These are phyloP conservation scores for Drosophila nigricruria DNA, from an alignment of 2,888 invertebrate genomes.

Conservation along the genomic window DNA sequence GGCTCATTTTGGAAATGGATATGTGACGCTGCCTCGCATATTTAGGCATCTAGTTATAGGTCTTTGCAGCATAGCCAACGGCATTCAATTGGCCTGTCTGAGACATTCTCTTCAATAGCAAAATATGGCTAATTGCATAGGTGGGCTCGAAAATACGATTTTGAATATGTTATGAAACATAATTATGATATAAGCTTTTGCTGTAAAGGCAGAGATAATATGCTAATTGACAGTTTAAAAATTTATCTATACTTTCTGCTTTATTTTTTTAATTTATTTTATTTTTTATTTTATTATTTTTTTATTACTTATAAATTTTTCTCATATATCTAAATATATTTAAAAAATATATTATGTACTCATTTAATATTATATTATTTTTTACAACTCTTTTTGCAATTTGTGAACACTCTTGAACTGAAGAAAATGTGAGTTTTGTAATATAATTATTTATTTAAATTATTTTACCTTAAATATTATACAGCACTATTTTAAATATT, in stretches of 20 bases:
- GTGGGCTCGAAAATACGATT: neutral
- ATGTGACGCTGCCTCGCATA: constrained; percentile 52
- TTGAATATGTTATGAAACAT: constrained; percentile 9
- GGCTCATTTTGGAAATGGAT: constrained; percentile 43
- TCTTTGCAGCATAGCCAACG: constrained; percentile 55
- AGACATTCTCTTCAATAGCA: constrained; percentile 44
- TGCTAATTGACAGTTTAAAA: neutral
- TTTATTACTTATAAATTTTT: no score
- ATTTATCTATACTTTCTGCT: neutral
- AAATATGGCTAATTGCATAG: constrained; percentile 7
- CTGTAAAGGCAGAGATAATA: neutral
- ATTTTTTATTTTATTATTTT: no score
- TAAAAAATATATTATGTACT: no score
- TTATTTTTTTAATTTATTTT: neutral
- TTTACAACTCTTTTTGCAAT: no score
- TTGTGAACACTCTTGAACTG: no score
- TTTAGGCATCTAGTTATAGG: constrained; percentile 69
- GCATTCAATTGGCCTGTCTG: constrained; percentile 58
- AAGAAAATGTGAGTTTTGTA: no score
- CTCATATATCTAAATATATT: no score
- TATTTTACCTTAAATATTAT: no score
- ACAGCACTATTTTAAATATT: no score
- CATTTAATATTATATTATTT: no score
- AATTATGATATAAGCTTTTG: neutral
- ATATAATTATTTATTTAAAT: no score